Evolutionary conservation across 2,888 invertebrate species (phyloP), one percentile per base, ranked within the genome.

Genomic region (Camponotus fellah): DNA sequence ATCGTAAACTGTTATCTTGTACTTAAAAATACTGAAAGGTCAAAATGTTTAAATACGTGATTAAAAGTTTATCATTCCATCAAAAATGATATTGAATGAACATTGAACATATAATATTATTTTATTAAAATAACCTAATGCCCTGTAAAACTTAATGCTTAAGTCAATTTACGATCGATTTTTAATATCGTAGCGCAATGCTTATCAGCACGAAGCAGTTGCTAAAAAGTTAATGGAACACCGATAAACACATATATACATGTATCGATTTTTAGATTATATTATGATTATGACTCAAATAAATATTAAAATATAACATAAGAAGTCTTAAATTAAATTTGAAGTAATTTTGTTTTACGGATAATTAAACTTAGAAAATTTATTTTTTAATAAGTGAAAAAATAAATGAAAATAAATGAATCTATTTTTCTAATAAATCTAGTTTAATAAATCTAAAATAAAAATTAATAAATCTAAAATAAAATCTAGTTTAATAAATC

Each of bases 301-400:
- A 12, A 58, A 10, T 32, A 37, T 32, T 32, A 43, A 43, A 71
- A 71, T 37, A n/a, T 34, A 58, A 77, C n/a, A 14, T n/a, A n/a
- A 32, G 0, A 32, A 46, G 40, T 49, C 3, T 17, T 37, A 56
- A 79, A 79, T 79, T 21, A 60, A 79, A 79, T 79, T 72, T 56
- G 12, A 32, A 40, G 6, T 69, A 58, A 79, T 60, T 58, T 69
- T 58, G 17, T 79, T 60, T 79, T 46, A 34, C 72, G 17, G 72
- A 12, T 46, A 46, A n/a, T 69, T 56, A 43, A 43, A 58, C 10
- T 21, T 79, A 58, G 58, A 71, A 71, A 79, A 71, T 60, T 71
- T 60, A 71, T 71, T 79, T 79, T 71, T 46, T 46, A 6, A 34
- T 43, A 43, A 26, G 17, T 34, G 46, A n/a, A n/a, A n/a, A n/a